Base-by-base conservation (phyloP, 2,888 invertebrate genomes). In the Drosophila austrosaltans region DNA sequence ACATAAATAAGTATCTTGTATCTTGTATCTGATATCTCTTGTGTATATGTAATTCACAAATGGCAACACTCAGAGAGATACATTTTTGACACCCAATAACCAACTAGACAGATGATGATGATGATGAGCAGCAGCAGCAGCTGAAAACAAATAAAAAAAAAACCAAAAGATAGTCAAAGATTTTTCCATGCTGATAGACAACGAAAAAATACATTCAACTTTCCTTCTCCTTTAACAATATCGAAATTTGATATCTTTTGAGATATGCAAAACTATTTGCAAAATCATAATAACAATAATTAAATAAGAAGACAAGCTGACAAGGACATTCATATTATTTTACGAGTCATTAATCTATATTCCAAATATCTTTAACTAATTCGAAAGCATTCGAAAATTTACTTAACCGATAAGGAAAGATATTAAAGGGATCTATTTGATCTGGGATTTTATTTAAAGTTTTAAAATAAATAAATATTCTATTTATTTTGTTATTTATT, bases 41-140 rank as follows among this genome's bases (percentile, higher is more conserved):
- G 75, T 74, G 66, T 67, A 57, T 67, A 57, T 57, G 58, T 40
- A 59, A 42, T 39, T 25, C 58, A 42, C 39, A 42, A 42, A 40
- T 59, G 58, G 40, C 58, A 59, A 58, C 57, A 48, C 61, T 54
- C 57, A 48, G 68, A 58, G 53, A 44, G 68, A 72, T 75, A 62
- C 75, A 75, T 63, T 63, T 69, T 40, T 75, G 73, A 75, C 75
- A 73, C 75, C 69, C 75, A 75, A 68, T 58, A 63, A 72, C 75
- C 61, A 74, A 66, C 60, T 39, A 58, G 61, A 53, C 60, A 16
- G 20, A 60, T 28, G 28, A 60, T 7, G 10, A 44, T 36, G 36
- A 8, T 36, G 36, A 36, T 36, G 36, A 8, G 7, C 28, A 2
- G 42, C n/a, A 16, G 8, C 42, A 60, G 28, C 59, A 58, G 25